Percentiles rank a stretch among this genome's conserved stretches.
phyloP scores from a whole-genome alignment of 2,888 invertebrate species.

The Coelinius sp. region DNA sequence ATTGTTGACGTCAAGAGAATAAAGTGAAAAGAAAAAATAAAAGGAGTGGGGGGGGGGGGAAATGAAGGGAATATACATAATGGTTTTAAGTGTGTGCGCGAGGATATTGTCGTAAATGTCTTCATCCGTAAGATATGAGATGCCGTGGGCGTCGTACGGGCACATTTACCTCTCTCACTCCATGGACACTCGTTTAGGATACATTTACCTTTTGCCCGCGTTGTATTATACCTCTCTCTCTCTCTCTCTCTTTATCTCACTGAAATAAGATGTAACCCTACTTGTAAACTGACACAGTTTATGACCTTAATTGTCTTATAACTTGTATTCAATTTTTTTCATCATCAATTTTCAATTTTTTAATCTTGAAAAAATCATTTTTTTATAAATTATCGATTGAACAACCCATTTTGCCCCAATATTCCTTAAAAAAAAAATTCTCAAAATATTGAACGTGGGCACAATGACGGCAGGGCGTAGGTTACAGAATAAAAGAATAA shows the following conservation, averaged over 20 bases:
- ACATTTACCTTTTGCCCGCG: constrained; percentile 53
- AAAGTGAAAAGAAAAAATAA: not conserved
- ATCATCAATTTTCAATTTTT: not conserved
- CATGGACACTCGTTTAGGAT: constrained; percentile 58
- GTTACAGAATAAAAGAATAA: not conserved
- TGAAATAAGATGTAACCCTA: constrained; percentile 48
- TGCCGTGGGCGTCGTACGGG: constrained; percentile 63
- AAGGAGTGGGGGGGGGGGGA: too few species aligned
- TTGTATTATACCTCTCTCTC: not conserved
- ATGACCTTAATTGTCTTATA: constrained; percentile 32
- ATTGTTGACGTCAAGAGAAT: too few species aligned
- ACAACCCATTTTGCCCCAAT: not conserved
- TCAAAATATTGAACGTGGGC: too few species aligned
- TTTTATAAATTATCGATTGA: not conserved
- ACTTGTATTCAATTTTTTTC: constrained; percentile 20
- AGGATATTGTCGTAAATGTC: constrained; percentile 69
- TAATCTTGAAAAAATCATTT: not conserved
- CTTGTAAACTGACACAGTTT: constrained; percentile 23
- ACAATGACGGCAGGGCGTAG: constrained; percentile 21
- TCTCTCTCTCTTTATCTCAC: not conserved
- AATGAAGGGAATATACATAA: constrained; percentile 18
- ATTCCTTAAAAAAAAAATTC: too few species aligned
- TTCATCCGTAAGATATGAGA: constrained; percentile 70
- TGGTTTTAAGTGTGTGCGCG: constrained; percentile 45
- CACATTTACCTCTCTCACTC: constrained; percentile 47